Evolutionary conservation across 2,113 vertebrate species (phyloP).

Genomic region (Pyrgilauda ruficollis): DNA sequence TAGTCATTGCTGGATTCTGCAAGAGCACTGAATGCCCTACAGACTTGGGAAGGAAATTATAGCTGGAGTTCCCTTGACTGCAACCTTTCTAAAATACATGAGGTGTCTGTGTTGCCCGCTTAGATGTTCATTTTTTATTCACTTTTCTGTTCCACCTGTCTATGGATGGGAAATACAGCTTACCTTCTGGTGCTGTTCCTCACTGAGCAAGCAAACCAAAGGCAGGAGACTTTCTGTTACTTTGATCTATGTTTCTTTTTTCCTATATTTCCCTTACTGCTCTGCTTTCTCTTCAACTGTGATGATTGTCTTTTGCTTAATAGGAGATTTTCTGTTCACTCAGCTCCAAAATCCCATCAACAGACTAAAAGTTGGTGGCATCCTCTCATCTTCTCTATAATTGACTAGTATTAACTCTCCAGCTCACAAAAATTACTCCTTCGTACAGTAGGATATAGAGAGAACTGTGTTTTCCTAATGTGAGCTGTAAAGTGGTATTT

Average conservation of each 20-base stretch:
- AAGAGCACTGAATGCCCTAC: not conserved
- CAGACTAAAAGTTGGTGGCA: not conserved
- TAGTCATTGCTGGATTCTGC: not conserved
- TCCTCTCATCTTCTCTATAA: not conserved
- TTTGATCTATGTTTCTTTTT: not conserved
- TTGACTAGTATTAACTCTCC: not conserved
- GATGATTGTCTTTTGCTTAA: not conserved
- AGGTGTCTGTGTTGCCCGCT: not conserved
- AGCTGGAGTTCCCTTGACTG: rapidly evolving
- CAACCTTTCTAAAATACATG: not conserved
- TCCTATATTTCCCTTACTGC: not conserved
- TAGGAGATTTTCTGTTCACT: not conserved
- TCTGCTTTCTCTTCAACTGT: not conserved
- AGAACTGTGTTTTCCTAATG: not conserved
- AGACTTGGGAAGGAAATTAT: not conserved
- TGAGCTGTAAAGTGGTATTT: conserved; percentile 15
- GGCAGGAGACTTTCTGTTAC: not conserved
- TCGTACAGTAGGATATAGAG: not conserved
- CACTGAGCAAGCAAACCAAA: not conserved
- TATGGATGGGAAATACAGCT: not conserved
- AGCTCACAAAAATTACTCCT: not conserved
- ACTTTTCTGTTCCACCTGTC: not conserved
- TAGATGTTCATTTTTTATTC: not conserved
- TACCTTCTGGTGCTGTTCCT: not conserved
- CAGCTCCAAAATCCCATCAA: not conserved